phyloP scores from a whole-genome alignment of 2,113 vertebrate genomes.

The Esox niger region DNA sequence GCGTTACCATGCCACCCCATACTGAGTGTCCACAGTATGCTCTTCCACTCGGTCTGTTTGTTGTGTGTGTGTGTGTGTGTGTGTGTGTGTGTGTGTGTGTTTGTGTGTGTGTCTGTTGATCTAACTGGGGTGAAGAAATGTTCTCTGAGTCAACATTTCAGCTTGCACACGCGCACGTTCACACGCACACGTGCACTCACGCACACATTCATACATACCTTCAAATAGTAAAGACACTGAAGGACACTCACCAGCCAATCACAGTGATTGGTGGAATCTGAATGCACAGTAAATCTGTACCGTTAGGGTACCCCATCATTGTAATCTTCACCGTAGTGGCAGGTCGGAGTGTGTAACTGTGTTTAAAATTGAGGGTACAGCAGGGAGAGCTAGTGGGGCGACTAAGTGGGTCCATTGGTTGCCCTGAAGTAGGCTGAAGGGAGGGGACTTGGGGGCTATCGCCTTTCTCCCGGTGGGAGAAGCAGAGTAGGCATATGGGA shows the following conservation, averaged over 20 bases:
- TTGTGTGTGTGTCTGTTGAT: constrained; percentile 41
- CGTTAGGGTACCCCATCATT: not conserved
- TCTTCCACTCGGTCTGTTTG: constrained; percentile 8
- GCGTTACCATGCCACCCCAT: constrained; percentile 51
- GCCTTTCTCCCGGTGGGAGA: constrained; percentile 8
- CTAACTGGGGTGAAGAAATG: constrained; percentile 22
- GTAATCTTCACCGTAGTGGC: not conserved
- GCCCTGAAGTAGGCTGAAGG: constrained; percentile 7
- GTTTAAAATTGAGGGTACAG: constrained; percentile 6
- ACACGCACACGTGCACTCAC: not conserved
- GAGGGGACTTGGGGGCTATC: constrained; percentile 21
- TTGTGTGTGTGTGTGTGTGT: not conserved
- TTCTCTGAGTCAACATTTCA: constrained; percentile 38
- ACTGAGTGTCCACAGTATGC: constrained; percentile 20
- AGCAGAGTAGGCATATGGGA: constrained; percentile 5
- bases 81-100: constrained; percentile 8
- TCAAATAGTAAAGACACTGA: not conserved
- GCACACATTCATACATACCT: not conserved
- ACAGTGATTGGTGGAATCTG: not conserved
- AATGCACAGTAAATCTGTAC: too few species aligned
- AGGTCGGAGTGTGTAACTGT: constrained; percentile 6
- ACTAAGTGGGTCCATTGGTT: constrained; percentile 25
- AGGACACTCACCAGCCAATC: not conserved
- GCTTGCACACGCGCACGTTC: not conserved
- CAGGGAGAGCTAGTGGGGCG: not conserved